Evolutionary conservation across 2,113 vertebrate genomes (phyloP).

Genomic region (Hippocampus barbouri): DNA sequence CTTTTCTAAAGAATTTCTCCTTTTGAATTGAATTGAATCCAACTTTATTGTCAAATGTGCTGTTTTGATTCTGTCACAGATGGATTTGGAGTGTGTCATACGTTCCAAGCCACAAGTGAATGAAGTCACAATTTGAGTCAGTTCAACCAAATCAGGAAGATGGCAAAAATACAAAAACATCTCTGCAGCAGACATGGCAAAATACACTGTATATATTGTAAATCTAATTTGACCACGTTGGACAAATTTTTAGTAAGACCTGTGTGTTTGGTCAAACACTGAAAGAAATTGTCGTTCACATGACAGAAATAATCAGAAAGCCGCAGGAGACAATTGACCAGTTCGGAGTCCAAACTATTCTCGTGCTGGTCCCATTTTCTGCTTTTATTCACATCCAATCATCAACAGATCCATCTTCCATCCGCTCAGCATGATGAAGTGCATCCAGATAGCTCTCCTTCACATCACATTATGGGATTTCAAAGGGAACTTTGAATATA

Average conservation of each 20-base stretch:
- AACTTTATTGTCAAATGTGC: too few species aligned
- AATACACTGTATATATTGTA: not conserved
- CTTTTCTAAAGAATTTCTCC: not conserved
- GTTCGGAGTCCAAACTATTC: conserved; percentile 31
- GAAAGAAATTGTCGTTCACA: conserved; percentile 10
- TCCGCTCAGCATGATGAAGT: conserved; percentile 48
- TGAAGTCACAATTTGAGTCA: not conserved
- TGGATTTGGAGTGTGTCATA: not conserved
- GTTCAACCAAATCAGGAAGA: not conserved
- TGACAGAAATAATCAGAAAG: conserved; percentile 22
- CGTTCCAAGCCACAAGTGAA: not conserved
- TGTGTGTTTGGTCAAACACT: conserved; percentile 15
- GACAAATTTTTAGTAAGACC: conserved; percentile 13
- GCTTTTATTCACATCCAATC: conserved; percentile 45
- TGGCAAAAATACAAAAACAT: not conserved
- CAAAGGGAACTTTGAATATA: conserved; percentile 5
- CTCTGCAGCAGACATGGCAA: not conserved
- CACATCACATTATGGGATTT: conserved; percentile 10
- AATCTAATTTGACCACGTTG: not conserved
- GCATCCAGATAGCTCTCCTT: conserved; percentile 27
- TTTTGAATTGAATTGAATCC: too few species aligned
- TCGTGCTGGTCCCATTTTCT: conserved; percentile 16
- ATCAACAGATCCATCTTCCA: conserved; percentile 56
- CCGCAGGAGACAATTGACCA: conserved; percentile 17
- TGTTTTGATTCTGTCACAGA: too few species aligned